Percentiles rank a stretch among this genome's conserved stretches.
phyloP scores from a whole-genome alignment of 2,113 vertebrate genomes.

The Vulpes ferrilata region DNA sequence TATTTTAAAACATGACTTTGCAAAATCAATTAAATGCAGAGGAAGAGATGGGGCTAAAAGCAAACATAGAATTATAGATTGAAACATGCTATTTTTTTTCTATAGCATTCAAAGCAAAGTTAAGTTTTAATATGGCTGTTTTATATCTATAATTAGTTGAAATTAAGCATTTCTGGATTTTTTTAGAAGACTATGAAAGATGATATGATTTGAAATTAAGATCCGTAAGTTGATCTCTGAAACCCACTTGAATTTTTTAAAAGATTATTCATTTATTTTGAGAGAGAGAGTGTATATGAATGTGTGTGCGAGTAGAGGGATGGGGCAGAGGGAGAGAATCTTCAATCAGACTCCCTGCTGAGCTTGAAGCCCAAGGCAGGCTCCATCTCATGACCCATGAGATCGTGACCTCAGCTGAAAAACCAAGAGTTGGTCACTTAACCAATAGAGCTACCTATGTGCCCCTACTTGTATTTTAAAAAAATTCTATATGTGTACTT shows the following conservation, averaged over 20 bases:
- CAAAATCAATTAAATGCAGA: conserved; percentile 42
- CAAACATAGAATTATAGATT: conserved; percentile 29
- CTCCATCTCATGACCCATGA: neutral
- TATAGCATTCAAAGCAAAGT: conserved; percentile 24
- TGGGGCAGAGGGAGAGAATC: neutral
- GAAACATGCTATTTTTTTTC: conserved; percentile 35
- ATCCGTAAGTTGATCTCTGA: neutral
- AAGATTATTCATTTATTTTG: neutral
- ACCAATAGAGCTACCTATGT: neutral
- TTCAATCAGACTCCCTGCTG: neutral
- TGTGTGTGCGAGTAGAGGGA: neutral
- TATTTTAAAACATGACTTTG: conserved; percentile 54
- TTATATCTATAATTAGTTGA: neutral
- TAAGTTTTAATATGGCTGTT: neutral
- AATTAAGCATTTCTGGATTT: conserved; percentile 41
- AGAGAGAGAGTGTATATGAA: neutral
- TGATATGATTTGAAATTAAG: conserved; percentile 54
- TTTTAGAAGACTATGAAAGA: conserved; percentile 46
- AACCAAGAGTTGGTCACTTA: neutral
- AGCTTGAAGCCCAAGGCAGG: neutral
- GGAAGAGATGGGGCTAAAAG: neutral
- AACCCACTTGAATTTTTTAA: neutral
- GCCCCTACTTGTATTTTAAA: neutral
- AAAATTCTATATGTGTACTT: neutral
- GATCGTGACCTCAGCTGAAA: neutral